Percentiles rank a stretch among this genome's conserved stretches.
Conservation (phyloP, 2,113 vertebrate genomes). For the Coryphaenoides rupestris region DNA sequence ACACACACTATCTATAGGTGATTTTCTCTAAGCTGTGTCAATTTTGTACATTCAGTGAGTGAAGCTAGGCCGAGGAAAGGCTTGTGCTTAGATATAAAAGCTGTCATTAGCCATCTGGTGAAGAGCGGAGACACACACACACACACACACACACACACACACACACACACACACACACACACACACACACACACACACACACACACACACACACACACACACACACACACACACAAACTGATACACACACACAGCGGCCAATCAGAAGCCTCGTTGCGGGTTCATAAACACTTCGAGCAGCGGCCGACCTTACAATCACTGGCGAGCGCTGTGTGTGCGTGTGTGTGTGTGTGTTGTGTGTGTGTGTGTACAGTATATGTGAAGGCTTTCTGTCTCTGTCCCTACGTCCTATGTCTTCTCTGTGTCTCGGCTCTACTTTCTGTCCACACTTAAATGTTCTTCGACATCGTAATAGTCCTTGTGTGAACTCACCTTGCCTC, state of each 20-base stretch:
- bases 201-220: constrained; percentile 5
- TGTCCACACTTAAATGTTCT: too few species aligned
- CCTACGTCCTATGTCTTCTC: background rate
- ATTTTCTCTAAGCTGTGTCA: too few species aligned
- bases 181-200: background rate
- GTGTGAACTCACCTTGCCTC: too few species aligned
- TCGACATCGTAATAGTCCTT: too few species aligned
- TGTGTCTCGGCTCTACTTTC: too few species aligned
- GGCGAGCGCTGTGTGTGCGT: background rate
- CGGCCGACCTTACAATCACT: background rate
- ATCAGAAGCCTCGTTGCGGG: too few species aligned
- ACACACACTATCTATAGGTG: too few species aligned
- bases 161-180: background rate
- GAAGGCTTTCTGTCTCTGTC: constrained; percentile 11
- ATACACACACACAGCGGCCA: background rate
- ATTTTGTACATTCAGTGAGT: too few species aligned
- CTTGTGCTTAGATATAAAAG: background rate
- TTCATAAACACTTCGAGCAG: background rate
- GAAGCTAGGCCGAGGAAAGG: too few species aligned
- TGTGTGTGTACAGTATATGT: constrained; percentile 11
- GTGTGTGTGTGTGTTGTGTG: constrained; percentile 10
- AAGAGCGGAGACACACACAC: background rate
- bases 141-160: background rate
- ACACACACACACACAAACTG: constrained; percentile 3
- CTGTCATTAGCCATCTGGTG: background rate